phyloP scores from a whole-genome alignment of 2,113 vertebrate species.

The Leptosomus discolor region DNA sequence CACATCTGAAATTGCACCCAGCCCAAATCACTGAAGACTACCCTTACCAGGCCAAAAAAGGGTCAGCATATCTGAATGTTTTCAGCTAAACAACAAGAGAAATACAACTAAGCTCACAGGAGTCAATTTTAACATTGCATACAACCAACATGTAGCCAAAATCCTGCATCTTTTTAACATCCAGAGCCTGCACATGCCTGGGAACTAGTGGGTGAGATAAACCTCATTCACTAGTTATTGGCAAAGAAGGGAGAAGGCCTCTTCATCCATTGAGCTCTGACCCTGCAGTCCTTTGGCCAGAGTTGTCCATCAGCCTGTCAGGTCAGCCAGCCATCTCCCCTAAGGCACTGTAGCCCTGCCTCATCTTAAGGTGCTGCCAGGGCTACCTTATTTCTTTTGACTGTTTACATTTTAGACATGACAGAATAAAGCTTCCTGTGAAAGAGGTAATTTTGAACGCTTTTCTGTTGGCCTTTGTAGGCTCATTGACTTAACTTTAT shows the following conservation, averaged over 20 bases:
- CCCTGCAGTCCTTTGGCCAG: not conserved
- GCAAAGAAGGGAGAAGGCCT: not conserved
- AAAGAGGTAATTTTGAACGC: not conserved
- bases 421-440: not conserved
- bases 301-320: not conserved
- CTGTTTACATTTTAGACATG: not conserved
- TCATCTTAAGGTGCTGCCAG: not conserved
- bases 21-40: not conserved
- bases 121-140: not conserved
- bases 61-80: not conserved
- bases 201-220: not conserved
- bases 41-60: not conserved
- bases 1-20: not conserved
- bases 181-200: not conserved
- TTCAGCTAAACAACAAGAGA: not conserved
- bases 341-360: not conserved
- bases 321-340: not conserved
- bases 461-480: not conserved
- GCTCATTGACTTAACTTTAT: not conserved
- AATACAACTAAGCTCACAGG: not conserved
- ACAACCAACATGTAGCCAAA: not conserved
- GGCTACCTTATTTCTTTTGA: not conserved
- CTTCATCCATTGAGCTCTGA: not conserved
- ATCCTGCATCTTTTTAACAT: not conserved
- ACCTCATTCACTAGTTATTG: not conserved